Base-by-base conservation (phyloP, 1,140 invertebrate genomes). In the Aphis craccivora region DNA sequence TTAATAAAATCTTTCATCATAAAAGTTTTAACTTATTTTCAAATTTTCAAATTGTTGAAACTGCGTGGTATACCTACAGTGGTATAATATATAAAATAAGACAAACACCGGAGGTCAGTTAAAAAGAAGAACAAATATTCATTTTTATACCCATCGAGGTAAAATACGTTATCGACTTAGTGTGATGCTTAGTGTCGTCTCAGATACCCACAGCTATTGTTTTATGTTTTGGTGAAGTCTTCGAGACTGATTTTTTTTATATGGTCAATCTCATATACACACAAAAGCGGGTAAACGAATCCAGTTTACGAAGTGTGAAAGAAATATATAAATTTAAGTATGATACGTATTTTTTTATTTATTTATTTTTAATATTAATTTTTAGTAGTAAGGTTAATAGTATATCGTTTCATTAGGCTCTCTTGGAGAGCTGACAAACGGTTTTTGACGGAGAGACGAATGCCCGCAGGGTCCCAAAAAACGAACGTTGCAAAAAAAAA, bases 361-460 rank as follows among this genome's bases (percentile, higher is more conserved):
- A 67, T n/a, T 67, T n/a, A 67, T 40, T 86, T 86, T 86, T 43
- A 40, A 43, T 25, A 43, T 86, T 25, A 23, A 43, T 86, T 43
- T 43, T 23, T 90, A 22, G 48, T 40, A 35, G 22, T 40, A 53
- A 90, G 37, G 37, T 90, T 67, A 90, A 90, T 43, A 40, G 53
- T 90, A 43, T 90, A 67, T 90, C 37, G 48, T 60, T 60, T 90
- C 88, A 91, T 91, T 91, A 67, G 35, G 53, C 53, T 25, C 89
- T 30, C 23, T 45, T 37, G 35, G 40, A 91, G 55, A 67, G 60
- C 90, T 81, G 90, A 81, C 90, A 91, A 67, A 91, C 90, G 55
- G 89, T 90, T 90, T 90, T 90, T 35, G 35, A 90, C 55, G 25
- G 35, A 30, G 37, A 48, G 84, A 86, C 43, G 25, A 86, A 86